These are phyloP conservation scores for Limenitis camilla DNA, from an alignment of 2,888 invertebrate species.

Conservation along the genomic window DNA sequence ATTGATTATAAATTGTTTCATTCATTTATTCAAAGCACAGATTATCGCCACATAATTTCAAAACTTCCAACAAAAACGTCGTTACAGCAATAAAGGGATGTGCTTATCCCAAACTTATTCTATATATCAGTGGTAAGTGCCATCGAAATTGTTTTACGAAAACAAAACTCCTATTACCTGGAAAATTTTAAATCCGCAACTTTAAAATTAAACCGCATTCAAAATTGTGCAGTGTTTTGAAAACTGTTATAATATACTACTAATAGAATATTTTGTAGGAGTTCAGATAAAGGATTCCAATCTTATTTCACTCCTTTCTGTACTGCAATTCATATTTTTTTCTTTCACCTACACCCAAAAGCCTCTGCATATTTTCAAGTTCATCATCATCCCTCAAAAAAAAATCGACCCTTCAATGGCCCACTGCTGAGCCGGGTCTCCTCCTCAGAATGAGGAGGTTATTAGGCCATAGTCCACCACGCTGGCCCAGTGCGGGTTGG, in stretches of 20 bases:
- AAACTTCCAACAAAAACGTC: constrained; percentile 23
- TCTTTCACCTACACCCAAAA: no score
- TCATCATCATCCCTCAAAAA: no score
- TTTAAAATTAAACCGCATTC: constrained; percentile 4
- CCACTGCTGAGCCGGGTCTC: no score
- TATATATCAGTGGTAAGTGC: constrained; percentile 25
- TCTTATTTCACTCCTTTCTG: no score
- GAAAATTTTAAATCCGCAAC: constrained; percentile 12
- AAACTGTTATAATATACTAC: background rate
- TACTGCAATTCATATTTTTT: no score
- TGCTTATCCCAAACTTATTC: constrained; percentile 24
- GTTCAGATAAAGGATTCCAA: no score
- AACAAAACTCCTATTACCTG: constrained; percentile 26
- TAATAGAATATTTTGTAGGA: no score
- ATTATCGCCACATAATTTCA: constrained; percentile 22
- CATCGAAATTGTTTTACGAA: constrained; percentile 25
- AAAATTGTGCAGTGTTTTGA: background rate
- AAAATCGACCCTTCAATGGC: no score
- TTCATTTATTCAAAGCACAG: constrained; percentile 7
- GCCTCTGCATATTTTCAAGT: no score
- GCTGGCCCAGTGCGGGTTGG: no score
- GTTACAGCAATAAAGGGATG: constrained; percentile 24
- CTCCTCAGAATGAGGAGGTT: no score
- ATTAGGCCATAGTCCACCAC: no score
- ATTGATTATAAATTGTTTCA: background rate